Percentiles rank a stretch among this genome's conserved stretches.
Evolutionary conservation across 2,113 vertebrate genomes (phyloP).

Genomic region (Vireo altiloquus): DNA sequence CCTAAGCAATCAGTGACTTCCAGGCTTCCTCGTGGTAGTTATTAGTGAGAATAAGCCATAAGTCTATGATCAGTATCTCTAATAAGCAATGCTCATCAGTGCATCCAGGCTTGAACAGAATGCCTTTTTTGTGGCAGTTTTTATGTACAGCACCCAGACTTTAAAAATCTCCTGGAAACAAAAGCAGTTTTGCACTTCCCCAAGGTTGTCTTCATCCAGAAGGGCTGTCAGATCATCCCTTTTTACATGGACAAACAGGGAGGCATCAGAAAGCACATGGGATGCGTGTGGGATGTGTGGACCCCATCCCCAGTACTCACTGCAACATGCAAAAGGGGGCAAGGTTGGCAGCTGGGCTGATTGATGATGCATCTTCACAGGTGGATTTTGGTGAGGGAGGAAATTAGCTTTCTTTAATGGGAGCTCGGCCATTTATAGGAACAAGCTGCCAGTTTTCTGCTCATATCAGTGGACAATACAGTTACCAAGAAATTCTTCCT

Average conservation of each 20-base stretch:
- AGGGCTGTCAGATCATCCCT: not conserved
- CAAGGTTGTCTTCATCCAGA: not conserved
- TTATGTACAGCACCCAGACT: not conserved
- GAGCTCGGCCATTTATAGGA: slow-evolving; percentile 7
- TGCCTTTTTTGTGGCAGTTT: not conserved
- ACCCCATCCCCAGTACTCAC: not conserved
- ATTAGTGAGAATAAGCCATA: not conserved
- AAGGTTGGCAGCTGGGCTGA: not conserved
- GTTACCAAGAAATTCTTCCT: slow-evolving; percentile 6
- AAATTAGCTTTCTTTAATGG: not conserved
- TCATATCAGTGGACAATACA: not conserved
- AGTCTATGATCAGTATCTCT: not conserved
- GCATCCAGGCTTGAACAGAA: not conserved
- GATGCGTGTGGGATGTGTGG: not conserved
- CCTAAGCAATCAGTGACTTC: not conserved
- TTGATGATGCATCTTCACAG: not conserved
- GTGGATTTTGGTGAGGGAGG: not conserved
- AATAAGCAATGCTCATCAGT: not conserved
- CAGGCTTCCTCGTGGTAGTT: not conserved
- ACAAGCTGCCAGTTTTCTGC: not conserved
- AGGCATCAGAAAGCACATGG: not conserved
- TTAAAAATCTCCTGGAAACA: not conserved
- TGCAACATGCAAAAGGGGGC: not conserved
- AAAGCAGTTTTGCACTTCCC: not conserved
- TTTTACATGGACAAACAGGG: not conserved